Conservation (phyloP, 2,113 vertebrate genomes). For the Vulpes lagopus region DNA sequence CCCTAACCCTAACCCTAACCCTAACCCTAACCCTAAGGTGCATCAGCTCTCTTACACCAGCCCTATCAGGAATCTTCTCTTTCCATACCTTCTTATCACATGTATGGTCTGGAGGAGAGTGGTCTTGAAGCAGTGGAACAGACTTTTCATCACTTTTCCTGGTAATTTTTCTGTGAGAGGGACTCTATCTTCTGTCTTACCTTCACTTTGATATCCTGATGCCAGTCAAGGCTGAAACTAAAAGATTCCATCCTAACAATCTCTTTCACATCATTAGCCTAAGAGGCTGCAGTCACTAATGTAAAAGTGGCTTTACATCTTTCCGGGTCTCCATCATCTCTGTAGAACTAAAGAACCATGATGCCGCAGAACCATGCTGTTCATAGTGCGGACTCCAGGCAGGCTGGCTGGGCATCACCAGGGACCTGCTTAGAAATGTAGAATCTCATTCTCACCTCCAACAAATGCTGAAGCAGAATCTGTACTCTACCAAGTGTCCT, state of each 20-base stretch:
- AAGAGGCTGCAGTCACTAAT: background rate
- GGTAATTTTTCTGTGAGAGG: background rate
- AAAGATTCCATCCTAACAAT: background rate
- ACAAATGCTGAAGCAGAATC: background rate
- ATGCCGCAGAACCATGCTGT: rapidly evolving
- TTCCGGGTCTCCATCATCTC: background rate
- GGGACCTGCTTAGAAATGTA: background rate
- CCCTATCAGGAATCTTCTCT: background rate
- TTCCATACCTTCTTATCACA: background rate
- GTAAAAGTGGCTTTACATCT: background rate
- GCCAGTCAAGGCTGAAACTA: background rate
- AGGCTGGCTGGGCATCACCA: background rate
- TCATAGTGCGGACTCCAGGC: background rate
- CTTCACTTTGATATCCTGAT: background rate
- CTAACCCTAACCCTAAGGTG: too few species aligned
- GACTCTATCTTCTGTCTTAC: background rate
- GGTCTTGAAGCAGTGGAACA: background rate
- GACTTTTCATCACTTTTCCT: background rate
- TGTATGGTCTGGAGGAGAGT: too few species aligned
- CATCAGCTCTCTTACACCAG: background rate
- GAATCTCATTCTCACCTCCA: background rate
- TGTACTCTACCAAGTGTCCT: background rate
- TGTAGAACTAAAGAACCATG: background rate
- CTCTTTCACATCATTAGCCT: background rate
- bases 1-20: too few species aligned